Evolutionary conservation across 2,113 vertebrate species (phyloP), one percentile per base, ranked within the genome.

Genomic region (Labeo rohita): DNA sequence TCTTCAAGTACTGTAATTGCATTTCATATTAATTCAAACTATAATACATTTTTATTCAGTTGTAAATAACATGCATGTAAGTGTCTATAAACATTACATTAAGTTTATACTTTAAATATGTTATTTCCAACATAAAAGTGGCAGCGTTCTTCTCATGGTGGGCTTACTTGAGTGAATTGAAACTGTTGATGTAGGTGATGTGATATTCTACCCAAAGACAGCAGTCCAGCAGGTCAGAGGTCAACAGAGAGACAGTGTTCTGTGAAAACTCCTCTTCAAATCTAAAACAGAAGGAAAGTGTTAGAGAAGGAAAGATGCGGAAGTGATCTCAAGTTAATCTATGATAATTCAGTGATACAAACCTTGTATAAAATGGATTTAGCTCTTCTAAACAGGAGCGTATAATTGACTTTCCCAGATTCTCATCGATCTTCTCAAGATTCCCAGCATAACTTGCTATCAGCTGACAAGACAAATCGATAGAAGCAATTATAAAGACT

Each of bases 141-240:
- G 28, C 4, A 66, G 16, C 6, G 15, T 52, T 3, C 6, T 1
- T 18, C 16, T 77, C 16, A 43, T 18, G 4, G 6, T 34, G 68
- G 11, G 87, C 94, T 93, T 93, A 96, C 95, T 90, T 93, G 86
- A 96, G 90, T 36, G 68, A 59, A 3, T 70, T 49, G 89, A 95
- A 94, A 84, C 90, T 90, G 92, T 96, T 96, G 87, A 95, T 93
- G 87, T 95, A 95, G 1, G 93, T 85, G 3, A 94, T 89, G 0
- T 86, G 89, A 88, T 95, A 95, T 47, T 92, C 8, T 0, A 80
- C 87, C 92, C 92, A 93, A 0, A 92, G 90, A 10, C 76, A 84
- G 47, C 36, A 61, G 45, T 89, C 88, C 75, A 89, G 68, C 56
- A 89, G 83, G 21, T 89, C 86, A 68, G 88, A 74, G 15, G 88